Conservation (phyloP, 2,888 invertebrate genomes). For the Arge pagana region DNA sequence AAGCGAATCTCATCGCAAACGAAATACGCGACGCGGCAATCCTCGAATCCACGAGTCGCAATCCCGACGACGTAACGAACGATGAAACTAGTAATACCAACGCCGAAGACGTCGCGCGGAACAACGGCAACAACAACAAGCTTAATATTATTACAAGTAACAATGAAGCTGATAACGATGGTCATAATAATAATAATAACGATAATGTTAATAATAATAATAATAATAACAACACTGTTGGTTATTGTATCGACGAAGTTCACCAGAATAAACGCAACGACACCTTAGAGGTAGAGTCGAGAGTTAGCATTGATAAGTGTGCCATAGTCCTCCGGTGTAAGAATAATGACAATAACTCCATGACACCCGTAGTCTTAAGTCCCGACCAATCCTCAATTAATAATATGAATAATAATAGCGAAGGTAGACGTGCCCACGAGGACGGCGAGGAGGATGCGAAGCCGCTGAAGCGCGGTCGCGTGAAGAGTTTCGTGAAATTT, state of each 20-base stretch:
- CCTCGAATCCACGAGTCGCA: too few relatives aligned
- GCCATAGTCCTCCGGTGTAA: constrained; percentile 43
- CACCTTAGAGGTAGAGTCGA: constrained; percentile 11
- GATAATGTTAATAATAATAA: constrained; percentile 2
- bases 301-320: constrained; percentile 43
- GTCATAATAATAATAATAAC: too few relatives aligned
- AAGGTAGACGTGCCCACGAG: too few relatives aligned
- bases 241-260: too few relatives aligned
- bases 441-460: constrained; percentile 43
- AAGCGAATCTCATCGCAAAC: too few relatives aligned
- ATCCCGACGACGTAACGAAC: neutral
- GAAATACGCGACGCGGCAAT: too few relatives aligned
- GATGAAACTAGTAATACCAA: neutral
- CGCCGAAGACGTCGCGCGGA: neutral
- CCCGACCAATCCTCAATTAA: constrained; percentile 45
- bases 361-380: constrained; percentile 51
- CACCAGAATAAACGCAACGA: neutral
- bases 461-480: constrained; percentile 52
- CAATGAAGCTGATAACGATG: neutral
- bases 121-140: neutral
- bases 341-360: constrained; percentile 52
- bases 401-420: too few relatives aligned
- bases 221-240: neutral
- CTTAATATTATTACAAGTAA: too few relatives aligned
- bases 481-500: constrained; percentile 52